Percentiles rank a stretch among this genome's conserved stretches.
These are phyloP conservation scores for Parapristionchus giblindavisi DNA, from an alignment of 2,888 invertebrate genomes.

Conservation along the genomic window DNA sequence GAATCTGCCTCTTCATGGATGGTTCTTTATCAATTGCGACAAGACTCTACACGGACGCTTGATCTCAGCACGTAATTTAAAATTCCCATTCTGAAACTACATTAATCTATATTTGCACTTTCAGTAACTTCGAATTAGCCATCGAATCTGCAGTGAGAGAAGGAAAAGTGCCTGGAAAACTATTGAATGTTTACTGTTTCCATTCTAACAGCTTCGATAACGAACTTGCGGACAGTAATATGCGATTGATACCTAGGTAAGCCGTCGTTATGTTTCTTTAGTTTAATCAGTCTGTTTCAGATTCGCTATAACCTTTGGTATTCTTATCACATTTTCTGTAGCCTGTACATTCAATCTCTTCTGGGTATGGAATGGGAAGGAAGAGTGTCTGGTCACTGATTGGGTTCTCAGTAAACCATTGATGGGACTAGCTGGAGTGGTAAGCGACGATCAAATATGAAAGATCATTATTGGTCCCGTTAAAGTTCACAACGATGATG, in stretches of 20 bases:
- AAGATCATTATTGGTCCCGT: not conserved
- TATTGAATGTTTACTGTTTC: constrained; percentile 59
- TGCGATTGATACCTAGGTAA: constrained; percentile 57
- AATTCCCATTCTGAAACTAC: not conserved
- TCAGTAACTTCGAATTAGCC: constrained; percentile 53
- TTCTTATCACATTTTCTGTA: constrained; percentile 62
- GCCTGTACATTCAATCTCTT: constrained; percentile 59
- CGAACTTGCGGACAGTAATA: constrained; percentile 60
- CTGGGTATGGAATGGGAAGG: constrained; percentile 45
- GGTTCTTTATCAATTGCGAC: constrained; percentile 60
- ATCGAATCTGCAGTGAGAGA: constrained; percentile 49
- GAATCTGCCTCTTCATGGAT: constrained; percentile 57
- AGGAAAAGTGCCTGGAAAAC: constrained; percentile 41
- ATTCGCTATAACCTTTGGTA: constrained; percentile 61
- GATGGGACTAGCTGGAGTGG: constrained; percentile 54
- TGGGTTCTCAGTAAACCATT: constrained; percentile 85
- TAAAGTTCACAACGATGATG: constrained; percentile 72
- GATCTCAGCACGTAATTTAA: constrained; percentile 44
- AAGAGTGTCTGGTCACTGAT: constrained; percentile 84
- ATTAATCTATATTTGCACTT: not conserved
- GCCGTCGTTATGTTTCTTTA: not conserved
- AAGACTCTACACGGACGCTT: constrained; percentile 40
- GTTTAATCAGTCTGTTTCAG: constrained; percentile 42
- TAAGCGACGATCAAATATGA: constrained; percentile 32
- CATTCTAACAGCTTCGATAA: constrained; percentile 63